Percentiles rank a stretch among this genome's conserved stretches.
phyloP scores from a whole-genome alignment of 1,140 invertebrate genomes.

The Bombus affinis region DNA sequence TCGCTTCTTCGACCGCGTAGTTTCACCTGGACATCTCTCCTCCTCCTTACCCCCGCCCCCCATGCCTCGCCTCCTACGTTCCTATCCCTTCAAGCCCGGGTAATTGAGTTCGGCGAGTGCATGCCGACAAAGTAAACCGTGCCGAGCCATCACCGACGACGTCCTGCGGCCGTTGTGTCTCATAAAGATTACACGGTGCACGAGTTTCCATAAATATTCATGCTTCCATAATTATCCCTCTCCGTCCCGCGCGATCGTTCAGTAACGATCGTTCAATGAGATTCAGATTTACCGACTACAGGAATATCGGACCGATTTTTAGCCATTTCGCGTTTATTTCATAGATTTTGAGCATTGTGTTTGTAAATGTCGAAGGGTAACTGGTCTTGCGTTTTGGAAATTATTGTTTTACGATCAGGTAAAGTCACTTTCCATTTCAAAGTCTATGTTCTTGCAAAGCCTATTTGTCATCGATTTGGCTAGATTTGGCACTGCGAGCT shows the following conservation, averaged over 20 bases:
- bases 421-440: too few species aligned
- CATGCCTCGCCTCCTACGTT: background rate
- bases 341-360: background rate
- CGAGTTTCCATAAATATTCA: conserved; percentile 69
- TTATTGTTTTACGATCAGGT: background rate
- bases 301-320: background rate
- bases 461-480: too few species aligned
- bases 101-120: conserved; percentile 65
- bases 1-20: conserved; percentile 51
- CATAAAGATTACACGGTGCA: conserved; percentile 68
- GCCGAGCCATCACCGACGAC: conserved; percentile 53
- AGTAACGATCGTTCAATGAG: conserved; percentile 61
- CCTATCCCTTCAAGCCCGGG: conserved; percentile 17
- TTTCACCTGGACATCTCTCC: conserved; percentile 29
- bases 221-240: conserved; percentile 65
- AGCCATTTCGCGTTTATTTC: background rate
- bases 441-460: too few species aligned
- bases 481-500: too few species aligned
- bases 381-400: background rate
- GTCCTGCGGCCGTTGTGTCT: conserved; percentile 61
- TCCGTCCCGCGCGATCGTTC: conserved; percentile 16
- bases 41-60: background rate
- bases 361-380: background rate
- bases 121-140: conserved; percentile 68
- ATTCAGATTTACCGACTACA: conserved; percentile 62